These are phyloP conservation scores for Pelecanoides urinatrix DNA, from an alignment of 2,113 vertebrate species.

Conservation along the genomic window DNA sequence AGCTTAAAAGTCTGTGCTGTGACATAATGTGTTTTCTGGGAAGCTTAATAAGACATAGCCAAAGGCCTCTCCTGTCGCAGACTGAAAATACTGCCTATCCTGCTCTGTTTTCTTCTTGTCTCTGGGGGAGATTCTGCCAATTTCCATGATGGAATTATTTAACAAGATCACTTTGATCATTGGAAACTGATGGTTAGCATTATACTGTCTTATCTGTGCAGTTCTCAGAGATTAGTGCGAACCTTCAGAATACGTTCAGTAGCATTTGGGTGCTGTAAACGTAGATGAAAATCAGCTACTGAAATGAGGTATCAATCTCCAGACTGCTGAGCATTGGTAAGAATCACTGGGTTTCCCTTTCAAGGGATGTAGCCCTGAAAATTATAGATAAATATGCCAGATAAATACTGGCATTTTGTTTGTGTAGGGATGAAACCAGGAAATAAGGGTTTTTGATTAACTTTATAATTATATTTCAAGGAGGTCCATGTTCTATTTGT, in stretches of 20 bases:
- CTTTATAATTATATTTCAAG: background rate
- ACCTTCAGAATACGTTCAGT: background rate
- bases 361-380: background rate
- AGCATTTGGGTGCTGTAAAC: background rate
- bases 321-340: background rate
- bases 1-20: background rate
- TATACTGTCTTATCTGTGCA: background rate
- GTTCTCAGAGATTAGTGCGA: background rate
- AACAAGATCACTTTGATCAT: background rate
- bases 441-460: rapidly evolving
- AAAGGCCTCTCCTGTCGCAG: background rate
- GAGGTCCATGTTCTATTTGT: background rate
- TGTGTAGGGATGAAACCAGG: background rate
- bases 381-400: background rate
- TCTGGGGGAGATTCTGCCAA: background rate
- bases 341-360: background rate
- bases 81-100: background rate
- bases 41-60: background rate
- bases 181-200: background rate
- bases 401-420: background rate
- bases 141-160: background rate
- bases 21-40: background rate
- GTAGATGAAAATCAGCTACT: background rate
- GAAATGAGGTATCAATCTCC: background rate
- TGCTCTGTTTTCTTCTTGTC: background rate